Evolutionary conservation across 2,888 invertebrate genomes (phyloP).

Genomic region (Leptura quadrifasciata): DNA sequence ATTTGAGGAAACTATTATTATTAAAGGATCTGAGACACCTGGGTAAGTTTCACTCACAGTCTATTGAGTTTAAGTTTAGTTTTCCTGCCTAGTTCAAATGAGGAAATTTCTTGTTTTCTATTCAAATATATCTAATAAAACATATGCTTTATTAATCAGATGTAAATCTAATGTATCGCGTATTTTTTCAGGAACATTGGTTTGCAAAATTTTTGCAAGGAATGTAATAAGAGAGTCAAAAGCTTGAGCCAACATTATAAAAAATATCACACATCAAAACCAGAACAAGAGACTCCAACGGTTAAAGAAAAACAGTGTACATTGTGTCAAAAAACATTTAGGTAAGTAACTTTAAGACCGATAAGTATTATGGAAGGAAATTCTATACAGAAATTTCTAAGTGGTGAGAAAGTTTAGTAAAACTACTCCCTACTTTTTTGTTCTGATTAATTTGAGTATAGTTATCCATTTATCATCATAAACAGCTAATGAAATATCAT

Average conservation of each 20-base stretch:
- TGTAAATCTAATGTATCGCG: no score
- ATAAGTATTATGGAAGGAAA: no score
- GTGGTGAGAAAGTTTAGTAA: no score
- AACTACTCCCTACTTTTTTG: no score
- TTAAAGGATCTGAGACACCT: slow-evolving; percentile 7
- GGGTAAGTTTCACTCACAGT: not conserved
- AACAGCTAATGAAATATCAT: no score
- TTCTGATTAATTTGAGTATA: no score
- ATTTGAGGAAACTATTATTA: slow-evolving; percentile 5
- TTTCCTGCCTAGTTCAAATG: no score
- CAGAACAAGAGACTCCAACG: not conserved
- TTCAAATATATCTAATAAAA: no score
- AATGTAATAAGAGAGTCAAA: slow-evolving; percentile 33
- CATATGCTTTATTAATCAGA: no score
- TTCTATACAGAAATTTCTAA: slow-evolving; percentile 5
- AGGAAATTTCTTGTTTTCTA: no score
- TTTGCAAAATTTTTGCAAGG: slow-evolving; percentile 30
- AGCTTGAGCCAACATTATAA: slow-evolving; percentile 25
- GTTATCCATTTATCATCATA: no score
- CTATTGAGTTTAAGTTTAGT: not conserved
- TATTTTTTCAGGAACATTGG: not conserved
- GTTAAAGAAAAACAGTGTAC: slow-evolving; percentile 53
- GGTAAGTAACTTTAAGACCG: slow-evolving; percentile 49
- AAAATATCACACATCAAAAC: slow-evolving; percentile 9
- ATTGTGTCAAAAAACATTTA: slow-evolving; percentile 58